Conservation (phyloP, 2,888 invertebrate species). For the Aporophyla nigra region DNA sequence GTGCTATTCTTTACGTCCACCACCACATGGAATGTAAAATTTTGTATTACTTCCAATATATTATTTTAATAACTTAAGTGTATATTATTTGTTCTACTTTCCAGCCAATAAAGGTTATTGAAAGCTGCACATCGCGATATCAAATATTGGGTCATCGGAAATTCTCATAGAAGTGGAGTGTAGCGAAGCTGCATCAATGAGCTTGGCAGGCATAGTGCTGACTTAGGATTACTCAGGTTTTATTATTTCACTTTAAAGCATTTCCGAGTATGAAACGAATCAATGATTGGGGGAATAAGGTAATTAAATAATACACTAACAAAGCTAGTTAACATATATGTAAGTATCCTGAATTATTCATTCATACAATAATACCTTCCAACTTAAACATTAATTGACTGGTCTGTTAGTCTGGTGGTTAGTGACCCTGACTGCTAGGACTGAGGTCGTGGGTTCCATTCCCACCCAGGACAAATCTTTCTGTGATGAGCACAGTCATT, state of each 20-base stretch:
- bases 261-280: not conserved
- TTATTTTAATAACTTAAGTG: conserved; percentile 2
- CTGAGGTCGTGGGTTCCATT: no score
- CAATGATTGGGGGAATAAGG: not conserved
- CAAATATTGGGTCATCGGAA: conserved; percentile 51
- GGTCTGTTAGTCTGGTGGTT: no score
- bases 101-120: conserved; percentile 26
- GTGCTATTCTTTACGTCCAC: no score
- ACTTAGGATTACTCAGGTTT: conserved; percentile 15
- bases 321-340: not conserved
- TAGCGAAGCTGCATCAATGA: conserved; percentile 36
- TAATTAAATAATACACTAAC: not conserved
- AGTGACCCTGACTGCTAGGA: no score
- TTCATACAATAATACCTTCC: not conserved
- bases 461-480: no score
- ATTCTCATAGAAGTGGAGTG: conserved; percentile 19
- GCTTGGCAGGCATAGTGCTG: conserved; percentile 46
- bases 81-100: conserved; percentile 24
- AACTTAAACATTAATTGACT: no score
- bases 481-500: no score
- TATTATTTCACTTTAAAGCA: conserved; percentile 12
- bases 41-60: not conserved
- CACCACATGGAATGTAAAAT: no score
- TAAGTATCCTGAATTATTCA: not conserved
- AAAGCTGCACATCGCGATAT: conserved; percentile 35